Evolutionary conservation across 2,888 invertebrate genomes (phyloP), one percentile per base, ranked within the genome.

Genomic region (Pammene fasciana): DNA sequence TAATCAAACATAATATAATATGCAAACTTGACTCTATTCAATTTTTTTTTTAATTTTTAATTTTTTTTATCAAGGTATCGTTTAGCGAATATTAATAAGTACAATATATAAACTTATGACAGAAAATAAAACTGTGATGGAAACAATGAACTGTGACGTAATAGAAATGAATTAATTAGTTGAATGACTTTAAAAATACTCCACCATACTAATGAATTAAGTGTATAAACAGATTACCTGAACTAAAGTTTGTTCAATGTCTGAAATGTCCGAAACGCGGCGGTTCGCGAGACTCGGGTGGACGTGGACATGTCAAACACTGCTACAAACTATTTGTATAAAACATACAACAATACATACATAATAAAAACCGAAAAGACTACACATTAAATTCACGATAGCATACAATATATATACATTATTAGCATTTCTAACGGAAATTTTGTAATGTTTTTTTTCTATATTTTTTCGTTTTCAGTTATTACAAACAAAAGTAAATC

Each of bases 51-150:
- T 90, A 82, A 83, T 89, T 89, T 88, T 79, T 78, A 77, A 75
- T 79, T 81, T 70, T 74, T 83, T 86, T 85, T 85, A 75, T 86
- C 80, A 83, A 84, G 81, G 85, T 88, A 86, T 87, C 81, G 82
- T 88, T 90, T 90, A 90, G 86, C 82, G 86, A 91, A 91, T 89
- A 91, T 88, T 86, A 86, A 89, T 92, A 92, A 90, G 91, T 91
- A 92, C 90, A 90, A 89, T 91, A 92, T 82, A 89, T 85, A 85
- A 82, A 87, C 86, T 86, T 87, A 90, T 86, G 84, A 86, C 82
- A 85, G 84, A 86, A 81, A 84, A 84, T 81, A 85, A 74, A 70
- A 75, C 72, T 75, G 75, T 74, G 75, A 82, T 74, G 75, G 71
- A 72, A 70, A 60, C 54, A 46, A 70, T 60, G 70, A 70, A 55